phyloP scores from a whole-genome alignment of 1,140 invertebrate genomes.

The Cyphomyrmex costatus region DNA sequence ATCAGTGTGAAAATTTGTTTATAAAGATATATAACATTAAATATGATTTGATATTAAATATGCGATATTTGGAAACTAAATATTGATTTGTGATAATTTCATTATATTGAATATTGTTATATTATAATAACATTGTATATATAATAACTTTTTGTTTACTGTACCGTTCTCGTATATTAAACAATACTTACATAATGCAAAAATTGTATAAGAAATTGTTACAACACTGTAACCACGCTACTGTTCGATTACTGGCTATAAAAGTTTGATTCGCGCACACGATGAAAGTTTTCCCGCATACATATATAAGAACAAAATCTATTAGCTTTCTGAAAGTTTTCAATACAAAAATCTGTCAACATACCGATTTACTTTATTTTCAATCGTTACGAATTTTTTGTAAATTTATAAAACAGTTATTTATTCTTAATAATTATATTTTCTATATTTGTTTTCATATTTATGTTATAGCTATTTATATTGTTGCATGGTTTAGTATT shows the following conservation, averaged over 20 bases:
- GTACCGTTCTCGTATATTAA: neutral
- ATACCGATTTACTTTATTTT: neutral
- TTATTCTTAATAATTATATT: conserved; percentile 11
- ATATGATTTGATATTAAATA: no score
- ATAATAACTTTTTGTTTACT: no score
- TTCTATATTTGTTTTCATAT: conserved; percentile 12
- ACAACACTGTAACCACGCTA: neutral
- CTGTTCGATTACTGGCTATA: conserved; percentile 17
- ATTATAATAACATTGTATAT: no score
- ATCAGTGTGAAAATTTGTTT: no score
- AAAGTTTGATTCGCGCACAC: conserved; percentile 42
- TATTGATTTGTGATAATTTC: no score
- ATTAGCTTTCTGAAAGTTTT: conserved; percentile 42
- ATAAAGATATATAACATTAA: no score
- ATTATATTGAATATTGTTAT: no score
- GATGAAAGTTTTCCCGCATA: conserved; percentile 32
- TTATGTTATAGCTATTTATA: neutral
- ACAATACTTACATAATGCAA: neutral
- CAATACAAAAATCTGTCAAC: conserved; percentile 16
- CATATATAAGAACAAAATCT: conserved; percentile 24
- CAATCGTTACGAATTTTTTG: neutral
- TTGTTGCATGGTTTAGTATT: neutral
- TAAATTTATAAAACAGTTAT: conserved; percentile 23
- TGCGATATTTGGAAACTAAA: no score
- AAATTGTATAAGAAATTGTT: conserved; percentile 19